Percentiles rank a stretch among this genome's conserved stretches.
Conservation (phyloP, 2,797 vertebrate species). For the Muraenolepis orangiensis region DNA sequence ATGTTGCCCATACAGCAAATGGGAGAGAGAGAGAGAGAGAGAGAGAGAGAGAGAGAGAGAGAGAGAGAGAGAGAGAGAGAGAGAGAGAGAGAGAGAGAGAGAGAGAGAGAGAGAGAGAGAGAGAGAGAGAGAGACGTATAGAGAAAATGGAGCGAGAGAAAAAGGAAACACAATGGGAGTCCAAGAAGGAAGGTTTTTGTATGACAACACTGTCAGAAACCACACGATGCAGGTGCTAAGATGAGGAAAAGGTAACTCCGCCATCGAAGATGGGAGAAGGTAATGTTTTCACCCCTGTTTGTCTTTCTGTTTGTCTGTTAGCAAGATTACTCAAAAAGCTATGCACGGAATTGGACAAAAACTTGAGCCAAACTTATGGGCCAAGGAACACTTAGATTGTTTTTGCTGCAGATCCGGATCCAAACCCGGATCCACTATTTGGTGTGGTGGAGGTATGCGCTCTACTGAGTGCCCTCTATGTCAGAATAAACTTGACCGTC, state of each 20-base stretch:
- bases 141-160: neutral
- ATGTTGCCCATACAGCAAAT: neutral
- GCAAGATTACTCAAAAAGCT: too few relatives aligned
- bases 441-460: too few relatives aligned
- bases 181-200: neutral
- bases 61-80: conserved; percentile 1
- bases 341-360: too few relatives aligned
- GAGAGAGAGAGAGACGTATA: neutral
- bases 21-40: neutral
- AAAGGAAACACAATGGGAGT: neutral
- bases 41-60: conserved; percentile 9
- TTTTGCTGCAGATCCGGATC: too few relatives aligned
- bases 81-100: neutral
- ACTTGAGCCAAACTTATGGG: too few relatives aligned
- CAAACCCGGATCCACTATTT: too few relatives aligned
- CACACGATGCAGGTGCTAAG: neutral
- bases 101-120: neutral
- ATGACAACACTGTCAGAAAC: neutral
- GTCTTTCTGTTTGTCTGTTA: too few relatives aligned
- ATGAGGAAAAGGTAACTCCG: neutral
- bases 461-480: too few relatives aligned
- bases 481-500: too few relatives aligned
- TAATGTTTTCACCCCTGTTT: too few relatives aligned
- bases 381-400: too few relatives aligned
- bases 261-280: too few relatives aligned